Percentiles rank a stretch among this genome's conserved stretches.
Conservation (phyloP, 2,888 invertebrate genomes). For the Nipponacmea schrenckii region DNA sequence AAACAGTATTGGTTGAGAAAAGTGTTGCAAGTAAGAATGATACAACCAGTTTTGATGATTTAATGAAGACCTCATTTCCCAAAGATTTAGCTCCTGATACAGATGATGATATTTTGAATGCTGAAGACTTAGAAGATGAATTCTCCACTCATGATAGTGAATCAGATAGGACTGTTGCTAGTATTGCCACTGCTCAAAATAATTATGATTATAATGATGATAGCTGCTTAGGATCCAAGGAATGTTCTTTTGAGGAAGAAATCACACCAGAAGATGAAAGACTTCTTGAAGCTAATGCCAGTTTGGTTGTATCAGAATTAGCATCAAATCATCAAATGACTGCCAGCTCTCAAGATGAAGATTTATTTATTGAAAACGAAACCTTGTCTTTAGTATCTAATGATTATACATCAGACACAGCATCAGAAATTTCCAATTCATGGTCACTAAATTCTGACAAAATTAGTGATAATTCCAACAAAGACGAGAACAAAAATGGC, state of each 20-base stretch:
- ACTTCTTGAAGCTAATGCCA: slow-evolving; percentile 71
- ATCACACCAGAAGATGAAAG: slow-evolving; percentile 41
- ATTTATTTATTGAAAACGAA: slow-evolving; percentile 73
- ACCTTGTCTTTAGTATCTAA: slow-evolving; percentile 79
- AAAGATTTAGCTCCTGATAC: slow-evolving; percentile 26
- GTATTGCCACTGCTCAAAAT: not conserved
- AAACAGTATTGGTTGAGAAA: not conserved
- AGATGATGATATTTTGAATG: slow-evolving; percentile 28
- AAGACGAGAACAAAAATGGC: slow-evolving; percentile 40
- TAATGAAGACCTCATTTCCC: slow-evolving; percentile 52
- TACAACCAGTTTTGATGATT: slow-evolving; percentile 31
- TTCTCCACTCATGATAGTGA: slow-evolving; percentile 23
- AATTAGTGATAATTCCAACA: slow-evolving; percentile 44
- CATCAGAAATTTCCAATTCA: slow-evolving; percentile 56
- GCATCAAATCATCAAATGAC: slow-evolving; percentile 60
- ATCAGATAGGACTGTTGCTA: slow-evolving; percentile 21
- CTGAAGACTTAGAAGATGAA: slow-evolving; percentile 24
- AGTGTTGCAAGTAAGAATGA: slow-evolving; percentile 10
- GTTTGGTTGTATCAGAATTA: slow-evolving; percentile 72
- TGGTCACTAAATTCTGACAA: slow-evolving; percentile 58
- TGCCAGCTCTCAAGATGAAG: slow-evolving; percentile 68
- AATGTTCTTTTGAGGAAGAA: slow-evolving; percentile 33
- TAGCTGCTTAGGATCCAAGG: slow-evolving; percentile 10
- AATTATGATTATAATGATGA: slow-evolving; percentile 34
- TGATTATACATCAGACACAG: slow-evolving; percentile 77